Base-by-base conservation (phyloP, 2,888 invertebrate genomes). In the Drosophila affinis region DNA sequence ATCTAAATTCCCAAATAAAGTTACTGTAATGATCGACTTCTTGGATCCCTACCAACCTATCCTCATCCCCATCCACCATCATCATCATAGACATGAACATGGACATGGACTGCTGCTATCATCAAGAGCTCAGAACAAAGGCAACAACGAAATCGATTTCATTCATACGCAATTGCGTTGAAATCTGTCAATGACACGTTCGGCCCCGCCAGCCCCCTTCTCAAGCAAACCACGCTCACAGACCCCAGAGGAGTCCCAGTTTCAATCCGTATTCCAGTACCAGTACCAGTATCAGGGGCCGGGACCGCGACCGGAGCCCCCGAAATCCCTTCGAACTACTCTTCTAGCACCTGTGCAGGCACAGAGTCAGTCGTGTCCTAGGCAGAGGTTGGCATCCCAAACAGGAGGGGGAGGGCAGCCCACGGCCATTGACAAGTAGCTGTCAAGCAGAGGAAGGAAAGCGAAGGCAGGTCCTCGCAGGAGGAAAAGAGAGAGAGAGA, bases 401-500 rank as follows among this genome's bases (percentile, higher is more conserved):
- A 3, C 5, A 17, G 62, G 58, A 1, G 51, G 24, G 61, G 21
- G 21, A 32, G 2, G 45, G 44, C 24, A 14, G 32, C 39, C 45
- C 88, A 88, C 59, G 72, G 75, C 78, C 81, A 86, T 88, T 85
- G 88, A 85, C 85, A 88, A 88, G 85, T 85, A 78, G 84, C 87
- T 85, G 85, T 86, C 88, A 88, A 83, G 77, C 72, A 56, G 59
- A 70, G 72, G 75, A 24, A 54, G 39, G 39, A 7, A 39, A 60
- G 68, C 59, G 62, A 70, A 74, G 79, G 60, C 54, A 76, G 65
- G 29, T 29, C 29, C 9, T 29, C 9, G 29, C 68, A 72, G 74
- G 76, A 54, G 44, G 29, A 14, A 53, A 53, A 45, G 44, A 53
- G 39, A 14, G 39, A 53, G 34, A 14, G 34, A 6, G 39, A 27